Evolutionary conservation across 2,113 vertebrate species (phyloP).

Genomic region (Rhinolophus ferrumequinum): DNA sequence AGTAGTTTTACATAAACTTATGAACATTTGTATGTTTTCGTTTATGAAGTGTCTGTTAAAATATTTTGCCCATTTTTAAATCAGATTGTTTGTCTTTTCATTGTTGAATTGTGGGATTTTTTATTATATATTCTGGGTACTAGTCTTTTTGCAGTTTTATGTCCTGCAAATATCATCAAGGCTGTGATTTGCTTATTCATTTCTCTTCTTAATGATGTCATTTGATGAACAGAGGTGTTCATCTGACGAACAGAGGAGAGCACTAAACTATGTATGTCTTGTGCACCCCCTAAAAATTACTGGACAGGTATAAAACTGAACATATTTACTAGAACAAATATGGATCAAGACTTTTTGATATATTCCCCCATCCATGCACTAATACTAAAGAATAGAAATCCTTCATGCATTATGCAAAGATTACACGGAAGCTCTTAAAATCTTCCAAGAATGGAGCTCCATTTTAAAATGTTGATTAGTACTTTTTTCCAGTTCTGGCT

Average conservation of each 20-base stretch:
- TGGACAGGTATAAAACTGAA: neutral
- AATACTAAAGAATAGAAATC: constrained; percentile 19
- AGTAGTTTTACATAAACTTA: neutral
- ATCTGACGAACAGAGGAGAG: neutral
- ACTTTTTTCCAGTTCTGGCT: constrained; percentile 24
- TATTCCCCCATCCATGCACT: neutral
- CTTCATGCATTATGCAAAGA: neutral
- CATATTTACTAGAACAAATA: neutral
- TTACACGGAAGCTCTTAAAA: neutral
- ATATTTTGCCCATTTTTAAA: neutral
- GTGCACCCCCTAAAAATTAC: neutral
- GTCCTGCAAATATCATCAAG: neutral
- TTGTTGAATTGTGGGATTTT: neutral
- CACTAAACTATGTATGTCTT: neutral
- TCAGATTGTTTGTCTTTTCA: neutral
- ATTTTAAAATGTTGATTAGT: constrained; percentile 23
- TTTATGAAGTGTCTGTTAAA: neutral
- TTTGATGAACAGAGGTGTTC: neutral
- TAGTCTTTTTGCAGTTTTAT: neutral
- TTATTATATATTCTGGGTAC: neutral
- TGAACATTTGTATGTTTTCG: neutral
- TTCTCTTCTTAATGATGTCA: neutral
- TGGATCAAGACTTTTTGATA: neutral
- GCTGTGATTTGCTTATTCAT: neutral
- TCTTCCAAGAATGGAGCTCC: neutral